Percentiles rank a stretch among this genome's conserved stretches.
These are phyloP conservation scores for Musca vetustissima DNA, from an alignment of 1,140 invertebrate genomes.

Conservation along the genomic window DNA sequence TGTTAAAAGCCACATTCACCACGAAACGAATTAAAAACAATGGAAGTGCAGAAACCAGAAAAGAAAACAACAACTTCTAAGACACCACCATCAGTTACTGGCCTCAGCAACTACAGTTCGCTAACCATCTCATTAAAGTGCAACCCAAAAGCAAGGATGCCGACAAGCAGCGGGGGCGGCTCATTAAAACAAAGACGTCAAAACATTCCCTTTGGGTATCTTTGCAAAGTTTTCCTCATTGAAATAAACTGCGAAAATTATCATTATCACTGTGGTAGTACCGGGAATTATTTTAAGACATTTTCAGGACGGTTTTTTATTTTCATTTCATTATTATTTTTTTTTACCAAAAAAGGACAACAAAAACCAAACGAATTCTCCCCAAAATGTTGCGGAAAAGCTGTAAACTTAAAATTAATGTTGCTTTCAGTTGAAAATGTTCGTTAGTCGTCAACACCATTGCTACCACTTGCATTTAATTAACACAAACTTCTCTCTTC, in stretches of 20 bases:
- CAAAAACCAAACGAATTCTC: no score
- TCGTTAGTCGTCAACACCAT: no score
- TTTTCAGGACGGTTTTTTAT: background rate
- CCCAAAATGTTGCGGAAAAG: no score
- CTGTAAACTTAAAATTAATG: no score
- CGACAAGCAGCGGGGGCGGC: background rate
- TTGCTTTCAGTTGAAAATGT: no score
- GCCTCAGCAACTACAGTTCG: background rate
- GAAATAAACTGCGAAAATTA: conserved; percentile 28
- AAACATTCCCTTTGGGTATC: background rate
- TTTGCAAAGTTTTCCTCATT: background rate
- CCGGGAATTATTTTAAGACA: conserved; percentile 16
- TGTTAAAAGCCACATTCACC: conserved; percentile 28
- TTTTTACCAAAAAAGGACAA: background rate
- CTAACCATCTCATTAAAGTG: conserved; percentile 7
- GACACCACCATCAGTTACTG: background rate
- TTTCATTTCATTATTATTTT: background rate
- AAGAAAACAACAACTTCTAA: conserved; percentile 12
- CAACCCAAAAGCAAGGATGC: background rate
- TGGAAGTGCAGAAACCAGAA: background rate
- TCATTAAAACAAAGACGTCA: conserved; percentile 10
- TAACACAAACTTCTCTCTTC: no score
- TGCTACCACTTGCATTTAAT: no score
- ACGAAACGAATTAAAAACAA: conserved; percentile 26
- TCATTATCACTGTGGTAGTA: conserved; percentile 30